phyloP scores from a whole-genome alignment of 53 echinoderm and acorn worm genomes.

The Temnopleurus reevesii region DNA sequence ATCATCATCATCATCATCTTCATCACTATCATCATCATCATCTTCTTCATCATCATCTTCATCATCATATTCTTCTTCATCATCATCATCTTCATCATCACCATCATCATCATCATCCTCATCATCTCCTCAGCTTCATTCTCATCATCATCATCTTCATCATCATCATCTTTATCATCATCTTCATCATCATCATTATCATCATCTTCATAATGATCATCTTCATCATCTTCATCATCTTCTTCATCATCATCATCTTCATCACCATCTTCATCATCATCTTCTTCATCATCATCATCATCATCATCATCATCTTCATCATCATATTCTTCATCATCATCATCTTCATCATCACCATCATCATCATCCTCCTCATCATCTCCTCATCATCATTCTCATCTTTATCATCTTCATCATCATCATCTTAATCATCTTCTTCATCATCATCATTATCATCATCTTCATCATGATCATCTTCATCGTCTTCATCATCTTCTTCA shows the following conservation, averaged over 20 bases:
- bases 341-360: neutral
- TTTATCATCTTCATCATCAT: neutral
- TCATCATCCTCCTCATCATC: neutral
- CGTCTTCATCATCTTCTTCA: neutral
- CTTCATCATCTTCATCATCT: neutral
- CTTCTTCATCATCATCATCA: neutral
- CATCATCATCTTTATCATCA: neutral
- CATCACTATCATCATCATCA: neutral
- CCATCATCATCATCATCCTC: neutral
- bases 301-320: neutral
- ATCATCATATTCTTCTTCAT: neutral
- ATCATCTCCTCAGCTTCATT: neutral
- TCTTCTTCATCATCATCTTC: neutral
- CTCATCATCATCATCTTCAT: neutral
- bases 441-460: no score
- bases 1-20: constrained; percentile 1
- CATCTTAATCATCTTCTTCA: neutral
- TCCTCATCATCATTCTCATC: neutral
- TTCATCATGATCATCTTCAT: no score
- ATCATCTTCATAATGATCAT: neutral
- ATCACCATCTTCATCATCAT: neutral
- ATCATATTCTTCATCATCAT: neutral
- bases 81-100: neutral
- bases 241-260: neutral
- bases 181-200: neutral